phyloP scores from a whole-genome alignment of 2,797 vertebrate species.

The Sebastes trivittatus region DNA sequence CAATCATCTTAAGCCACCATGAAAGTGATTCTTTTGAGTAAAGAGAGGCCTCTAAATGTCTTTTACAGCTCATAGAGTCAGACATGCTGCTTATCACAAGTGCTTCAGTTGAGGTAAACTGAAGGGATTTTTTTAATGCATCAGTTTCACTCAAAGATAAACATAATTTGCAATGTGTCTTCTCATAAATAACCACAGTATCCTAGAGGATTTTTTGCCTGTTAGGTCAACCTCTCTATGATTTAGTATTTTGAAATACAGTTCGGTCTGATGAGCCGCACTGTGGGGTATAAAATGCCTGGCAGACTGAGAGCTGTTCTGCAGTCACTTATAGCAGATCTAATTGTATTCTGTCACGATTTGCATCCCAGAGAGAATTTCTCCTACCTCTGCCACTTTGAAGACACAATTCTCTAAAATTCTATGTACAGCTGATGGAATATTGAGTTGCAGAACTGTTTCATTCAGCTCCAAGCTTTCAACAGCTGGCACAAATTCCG shows the following conservation, averaged over 20 bases:
- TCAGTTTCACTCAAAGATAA: not conserved
- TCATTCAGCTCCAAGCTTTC: constrained; percentile 51
- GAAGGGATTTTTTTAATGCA: not conserved
- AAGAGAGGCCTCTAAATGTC: not conserved
- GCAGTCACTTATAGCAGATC: not conserved
- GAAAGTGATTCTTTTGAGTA: not conserved
- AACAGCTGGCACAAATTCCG: constrained; percentile 19
- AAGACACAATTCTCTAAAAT: not conserved
- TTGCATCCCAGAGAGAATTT: constrained; percentile 57
- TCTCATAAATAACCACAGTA: not conserved
- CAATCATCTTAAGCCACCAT: not conserved
- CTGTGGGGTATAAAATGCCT: not conserved
- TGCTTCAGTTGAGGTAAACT: not conserved
- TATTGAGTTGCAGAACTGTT: constrained; percentile 37
- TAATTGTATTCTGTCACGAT: constrained; percentile 36
- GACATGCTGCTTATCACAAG: not conserved
- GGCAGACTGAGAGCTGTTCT: not conserved
- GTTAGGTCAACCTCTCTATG: not conserved
- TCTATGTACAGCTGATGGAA: constrained; percentile 1
- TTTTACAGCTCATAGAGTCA: not conserved
- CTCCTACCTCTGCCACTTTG: not conserved
- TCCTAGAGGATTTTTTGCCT: not conserved
- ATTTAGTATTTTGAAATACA: constrained; percentile 8
- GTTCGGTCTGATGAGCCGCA: not conserved
- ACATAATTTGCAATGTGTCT: not conserved